Evolutionary conservation across 1,140 invertebrate genomes (phyloP), one percentile per base, ranked within the genome.

Genomic region (Sarcophaga peregrina): DNA sequence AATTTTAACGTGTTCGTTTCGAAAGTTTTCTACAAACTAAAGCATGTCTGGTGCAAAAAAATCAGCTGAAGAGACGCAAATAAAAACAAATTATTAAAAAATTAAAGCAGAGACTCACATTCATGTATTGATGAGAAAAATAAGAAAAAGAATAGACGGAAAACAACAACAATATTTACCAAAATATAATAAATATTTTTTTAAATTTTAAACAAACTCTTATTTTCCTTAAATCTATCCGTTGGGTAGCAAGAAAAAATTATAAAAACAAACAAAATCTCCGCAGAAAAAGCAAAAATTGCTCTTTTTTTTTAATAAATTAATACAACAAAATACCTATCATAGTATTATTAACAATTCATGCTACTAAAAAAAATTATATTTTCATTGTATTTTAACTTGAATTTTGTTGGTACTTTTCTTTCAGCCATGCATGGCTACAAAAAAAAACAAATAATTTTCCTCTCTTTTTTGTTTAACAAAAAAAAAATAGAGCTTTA

Each of bases 11-110:
- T 84, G 85, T 85, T 88, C 86, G 86, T 86, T 87, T 88, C 86
- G 87, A 88, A 88, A 88, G 87, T 87, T 84, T 85, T 86, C 87
- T 86, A 87, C 86, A 86, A 88, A 88, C 87, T 88, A 86, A 84
- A 86, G 82, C 85, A 84, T 85, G 83, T 84, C 85, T 85, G 86
- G 84, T 85, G 85, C 83, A 84, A 85, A 80, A 84, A 86, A 86
- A 86, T 54, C 85, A 83, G 76, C 82, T 83, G 81, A 86, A 85
- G 85, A 86, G 86, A 82, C 58, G 13, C n/a, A 13, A 62, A 62
- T 75, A 75, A 75, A n/a, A n/a, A n/a, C n/a, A n/a, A 50, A 45
- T 80, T 17, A 54, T 47, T 37, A 6, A 46, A 47, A 13, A 76
- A n/a, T 13, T 47, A 47, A 17, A 48, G 74, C 45, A 76, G 45